A percentile compares a stretch with the other conserved stretches of the same genome.
phyloP scores from a whole-genome alignment of 2,797 vertebrate genomes.

The Hoplostethus atlanticus region DNA sequence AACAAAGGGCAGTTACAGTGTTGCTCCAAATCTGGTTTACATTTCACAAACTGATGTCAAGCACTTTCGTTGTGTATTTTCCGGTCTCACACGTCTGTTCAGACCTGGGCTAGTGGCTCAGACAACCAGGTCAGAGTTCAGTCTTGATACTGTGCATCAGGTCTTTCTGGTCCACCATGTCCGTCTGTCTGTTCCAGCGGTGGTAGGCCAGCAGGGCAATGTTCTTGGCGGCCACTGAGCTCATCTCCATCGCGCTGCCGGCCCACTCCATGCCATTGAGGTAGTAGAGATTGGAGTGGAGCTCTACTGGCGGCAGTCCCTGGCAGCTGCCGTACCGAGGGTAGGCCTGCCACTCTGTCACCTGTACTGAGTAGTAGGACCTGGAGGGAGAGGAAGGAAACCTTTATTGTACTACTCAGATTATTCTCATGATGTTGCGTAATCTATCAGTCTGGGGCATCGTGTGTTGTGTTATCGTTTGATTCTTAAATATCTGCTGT shows the following conservation, averaged over 20 bases:
- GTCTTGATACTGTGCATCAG: conserved; percentile 98
- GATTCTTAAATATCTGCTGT: too few species aligned
- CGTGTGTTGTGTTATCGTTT: neutral
- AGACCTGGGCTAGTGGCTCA: neutral
- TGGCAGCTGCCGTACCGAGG: conserved; percentile 88
- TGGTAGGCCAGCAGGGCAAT: conserved; percentile 96
- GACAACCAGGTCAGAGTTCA: conserved; percentile 87
- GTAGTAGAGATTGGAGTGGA: conserved; percentile 95
- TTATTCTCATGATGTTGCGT: neutral
- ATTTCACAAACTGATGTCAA: neutral
- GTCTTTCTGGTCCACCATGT: conserved; percentile 97
- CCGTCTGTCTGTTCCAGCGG: conserved; percentile 93
- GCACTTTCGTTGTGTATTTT: neutral
- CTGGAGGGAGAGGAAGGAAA: conserved; percentile 31
- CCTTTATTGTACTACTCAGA: neutral
- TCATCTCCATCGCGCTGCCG: conserved; percentile 97
- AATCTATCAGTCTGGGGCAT: neutral
- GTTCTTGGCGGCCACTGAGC: conserved; percentile 94
- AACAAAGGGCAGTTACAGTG: neutral
- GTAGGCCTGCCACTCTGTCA: conserved; percentile 91
- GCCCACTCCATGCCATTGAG: conserved; percentile 95
- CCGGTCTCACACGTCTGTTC: neutral
- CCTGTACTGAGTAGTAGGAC: conserved; percentile 98
- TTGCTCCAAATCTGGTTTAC: too few species aligned
- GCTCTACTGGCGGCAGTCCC: conserved; percentile 87